These are phyloP conservation scores for Clarias magur DNA, from an alignment of 2,113 vertebrate species.

Conservation along the genomic window DNA sequence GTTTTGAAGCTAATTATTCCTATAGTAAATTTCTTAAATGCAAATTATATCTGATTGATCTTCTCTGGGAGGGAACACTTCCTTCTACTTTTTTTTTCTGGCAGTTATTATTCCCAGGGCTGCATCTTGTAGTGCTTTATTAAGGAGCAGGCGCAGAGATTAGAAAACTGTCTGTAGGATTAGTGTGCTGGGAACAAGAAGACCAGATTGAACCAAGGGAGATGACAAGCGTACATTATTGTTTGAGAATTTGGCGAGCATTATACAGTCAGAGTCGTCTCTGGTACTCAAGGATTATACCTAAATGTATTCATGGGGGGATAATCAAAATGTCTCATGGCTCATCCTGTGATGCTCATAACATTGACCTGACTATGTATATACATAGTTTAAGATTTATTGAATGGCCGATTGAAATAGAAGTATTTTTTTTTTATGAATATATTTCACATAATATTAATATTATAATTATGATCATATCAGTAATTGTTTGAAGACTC, in stretches of 20 bases:
- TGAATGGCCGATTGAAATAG: not conserved
- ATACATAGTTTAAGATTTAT: not conserved
- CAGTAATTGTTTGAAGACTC: not conserved
- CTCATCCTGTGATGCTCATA: not conserved
- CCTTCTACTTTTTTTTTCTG: not conserved
- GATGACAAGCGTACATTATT: conserved; percentile 10
- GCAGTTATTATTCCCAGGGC: not conserved
- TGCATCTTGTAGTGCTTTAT: conserved; percentile 5
- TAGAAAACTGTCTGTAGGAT: conserved; percentile 5
- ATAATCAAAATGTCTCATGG: conserved; percentile 1
- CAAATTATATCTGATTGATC: conserved; percentile 13
- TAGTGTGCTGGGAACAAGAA: not conserved
- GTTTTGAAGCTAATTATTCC: conserved; percentile 3
- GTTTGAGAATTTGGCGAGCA: not conserved
- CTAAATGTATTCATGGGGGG: conserved; percentile 1
- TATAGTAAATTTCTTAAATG: not conserved
- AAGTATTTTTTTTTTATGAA: not conserved
- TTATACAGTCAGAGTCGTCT: not conserved
- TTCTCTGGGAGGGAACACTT: not conserved
- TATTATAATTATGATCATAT: not conserved
- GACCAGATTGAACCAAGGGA: conserved; percentile 25
- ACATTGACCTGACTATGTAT: not conserved
- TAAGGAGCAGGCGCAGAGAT: not conserved
- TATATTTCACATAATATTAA: not conserved
- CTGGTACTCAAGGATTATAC: not conserved